A percentile compares a stretch with the other conserved stretches of the same genome.
These are phyloP conservation scores for Cantharis rustica DNA, from an alignment of 2,888 invertebrate genomes.

Conservation along the genomic window DNA sequence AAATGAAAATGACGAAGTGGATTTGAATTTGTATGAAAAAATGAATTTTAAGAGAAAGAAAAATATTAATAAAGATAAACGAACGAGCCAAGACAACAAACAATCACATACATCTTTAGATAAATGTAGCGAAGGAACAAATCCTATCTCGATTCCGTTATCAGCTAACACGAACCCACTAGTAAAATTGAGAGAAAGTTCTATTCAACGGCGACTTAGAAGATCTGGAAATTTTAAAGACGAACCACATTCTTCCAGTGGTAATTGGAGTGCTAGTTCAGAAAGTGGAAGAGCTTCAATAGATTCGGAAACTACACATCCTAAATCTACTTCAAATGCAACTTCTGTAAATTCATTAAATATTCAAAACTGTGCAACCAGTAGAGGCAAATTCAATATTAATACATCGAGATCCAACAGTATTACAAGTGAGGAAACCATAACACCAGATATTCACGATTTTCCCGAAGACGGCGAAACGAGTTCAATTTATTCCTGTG, in stretches of 20 bases:
- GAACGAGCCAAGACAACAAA: constrained; percentile 75
- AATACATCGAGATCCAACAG: constrained; percentile 82
- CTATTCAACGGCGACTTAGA: constrained; percentile 71
- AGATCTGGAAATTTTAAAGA: constrained; percentile 72
- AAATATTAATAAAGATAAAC: constrained; percentile 65
- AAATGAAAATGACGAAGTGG: constrained; percentile 64
- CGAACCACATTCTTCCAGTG: constrained; percentile 87
- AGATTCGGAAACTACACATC: constrained; percentile 78
- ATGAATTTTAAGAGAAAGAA: constrained; percentile 68
- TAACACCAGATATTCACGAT: constrained; percentile 82
- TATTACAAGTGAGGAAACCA: constrained; percentile 82
- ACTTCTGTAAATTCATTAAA: constrained; percentile 74
- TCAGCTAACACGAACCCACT: constrained; percentile 64
- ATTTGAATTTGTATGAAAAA: constrained; percentile 69
- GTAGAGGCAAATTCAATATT: constrained; percentile 65
- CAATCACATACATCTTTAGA: constrained; percentile 74
- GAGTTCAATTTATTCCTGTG: constrained; percentile 91
- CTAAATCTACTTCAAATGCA: constrained; percentile 71
- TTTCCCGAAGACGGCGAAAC: constrained; percentile 84
- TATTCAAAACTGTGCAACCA: constrained; percentile 72
- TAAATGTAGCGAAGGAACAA: constrained; percentile 63
- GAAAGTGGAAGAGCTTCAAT: constrained; percentile 86
- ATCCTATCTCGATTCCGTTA: constrained; percentile 60
- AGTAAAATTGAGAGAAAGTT: constrained; percentile 79
- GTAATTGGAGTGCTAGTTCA: constrained; percentile 94